A percentile compares a stretch with the other conserved stretches of the same genome.
phyloP scores from a whole-genome alignment of 2,888 invertebrate genomes.

The Xestia xanthographa region DNA sequence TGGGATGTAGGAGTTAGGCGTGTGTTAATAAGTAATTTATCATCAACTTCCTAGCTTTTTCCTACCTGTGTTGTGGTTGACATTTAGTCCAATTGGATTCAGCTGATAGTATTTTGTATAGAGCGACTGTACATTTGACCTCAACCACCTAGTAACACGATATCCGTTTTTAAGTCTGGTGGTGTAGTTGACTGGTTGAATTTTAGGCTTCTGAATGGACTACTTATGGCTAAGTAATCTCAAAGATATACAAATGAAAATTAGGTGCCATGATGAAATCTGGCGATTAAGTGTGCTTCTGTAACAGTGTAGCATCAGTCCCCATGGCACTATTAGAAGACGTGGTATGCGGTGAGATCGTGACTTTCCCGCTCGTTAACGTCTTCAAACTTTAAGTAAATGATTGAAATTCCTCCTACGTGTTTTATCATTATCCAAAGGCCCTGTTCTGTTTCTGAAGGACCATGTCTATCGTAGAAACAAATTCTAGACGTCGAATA shows the following conservation, averaged over 20 bases:
- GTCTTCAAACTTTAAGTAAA: background rate
- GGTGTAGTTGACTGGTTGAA: background rate
- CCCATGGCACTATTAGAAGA: background rate
- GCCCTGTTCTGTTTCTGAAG: background rate
- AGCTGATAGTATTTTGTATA: background rate
- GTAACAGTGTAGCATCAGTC: background rate
- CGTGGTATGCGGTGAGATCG: background rate
- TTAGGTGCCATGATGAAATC: background rate
- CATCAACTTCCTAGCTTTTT: background rate
- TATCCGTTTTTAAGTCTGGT: background rate
- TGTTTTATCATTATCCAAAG: background rate
- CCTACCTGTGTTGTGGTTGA: background rate
- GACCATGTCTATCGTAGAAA: background rate
- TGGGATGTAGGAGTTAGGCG: background rate
- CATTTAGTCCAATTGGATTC: background rate
- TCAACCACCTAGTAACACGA: background rate
- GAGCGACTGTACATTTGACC: background rate
- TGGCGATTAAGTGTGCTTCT: background rate
- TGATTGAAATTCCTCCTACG: background rate
- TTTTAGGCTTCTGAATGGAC: too few relatives aligned
- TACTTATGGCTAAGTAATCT: too few relatives aligned
- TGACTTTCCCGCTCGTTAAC: background rate
- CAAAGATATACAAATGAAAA: too few relatives aligned
- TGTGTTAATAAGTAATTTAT: background rate
- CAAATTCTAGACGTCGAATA: background rate